A percentile compares a stretch with the other conserved stretches of the same genome.
Conservation (phyloP, 2,888 invertebrate species). For the Arctia plantaginis region DNA sequence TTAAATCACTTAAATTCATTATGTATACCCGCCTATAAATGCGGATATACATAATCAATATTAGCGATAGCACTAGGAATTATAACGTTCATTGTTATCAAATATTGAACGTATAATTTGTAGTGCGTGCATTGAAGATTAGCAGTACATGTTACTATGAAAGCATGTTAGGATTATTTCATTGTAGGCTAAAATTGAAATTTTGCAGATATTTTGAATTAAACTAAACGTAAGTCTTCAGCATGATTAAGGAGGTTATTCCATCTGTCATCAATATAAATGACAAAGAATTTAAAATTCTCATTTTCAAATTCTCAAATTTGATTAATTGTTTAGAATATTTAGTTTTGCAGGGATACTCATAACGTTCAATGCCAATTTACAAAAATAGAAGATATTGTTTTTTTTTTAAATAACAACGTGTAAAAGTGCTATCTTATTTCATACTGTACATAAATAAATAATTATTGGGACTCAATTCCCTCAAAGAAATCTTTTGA, state of each 20-base stretch:
- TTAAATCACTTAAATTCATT: background rate
- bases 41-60: too few species aligned
- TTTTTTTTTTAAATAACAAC: background rate
- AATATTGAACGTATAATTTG: background rate
- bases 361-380: background rate
- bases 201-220: background rate
- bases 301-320: too few species aligned
- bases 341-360: too few species aligned
- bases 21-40: background rate
- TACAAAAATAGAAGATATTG: too few species aligned
- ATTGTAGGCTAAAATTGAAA: background rate
- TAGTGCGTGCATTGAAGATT: background rate
- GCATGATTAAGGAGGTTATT: background rate
- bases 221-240: background rate
- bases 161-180: too few species aligned
- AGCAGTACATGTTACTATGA: background rate
- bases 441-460: too few species aligned
- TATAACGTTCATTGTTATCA: too few species aligned
- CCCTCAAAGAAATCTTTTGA: conserved; percentile 28
- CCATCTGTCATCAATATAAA: background rate
- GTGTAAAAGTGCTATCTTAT: too few species aligned
- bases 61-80: too few species aligned
- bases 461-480: conserved; percentile 20
- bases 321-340: too few species aligned
- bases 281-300: too few species aligned